A percentile compares a stretch with the other conserved stretches of the same genome.
Conservation (phyloP, 2,888 invertebrate genomes). For the Tuberolachnus salignus region DNA sequence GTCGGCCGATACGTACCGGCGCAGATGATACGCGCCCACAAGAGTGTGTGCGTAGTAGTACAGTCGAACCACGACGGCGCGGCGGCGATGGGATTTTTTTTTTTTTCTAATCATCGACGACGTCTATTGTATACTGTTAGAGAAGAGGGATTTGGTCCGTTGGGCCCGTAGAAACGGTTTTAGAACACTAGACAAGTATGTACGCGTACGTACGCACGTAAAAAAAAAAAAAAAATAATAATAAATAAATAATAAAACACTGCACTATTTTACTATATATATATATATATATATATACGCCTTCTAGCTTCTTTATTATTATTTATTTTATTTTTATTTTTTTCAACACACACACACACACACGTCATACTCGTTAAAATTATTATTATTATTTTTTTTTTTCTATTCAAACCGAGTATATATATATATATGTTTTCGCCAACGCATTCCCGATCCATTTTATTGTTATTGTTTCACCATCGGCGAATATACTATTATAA, state of each 20-base stretch:
- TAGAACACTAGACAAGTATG: neutral
- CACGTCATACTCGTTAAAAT: too few relatives aligned
- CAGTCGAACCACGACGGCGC: too few relatives aligned
- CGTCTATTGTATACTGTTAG: neutral
- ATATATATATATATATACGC: neutral
- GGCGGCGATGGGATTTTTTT: too few relatives aligned
- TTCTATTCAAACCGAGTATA: conserved; percentile 36
- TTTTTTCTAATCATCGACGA: conserved; percentile 24
- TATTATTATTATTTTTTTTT: conserved; percentile 27
- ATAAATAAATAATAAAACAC: conserved; percentile 22
- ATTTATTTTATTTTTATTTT: conserved; percentile 8
- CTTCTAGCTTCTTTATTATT: neutral
- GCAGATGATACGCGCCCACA: too few relatives aligned
- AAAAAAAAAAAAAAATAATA: conserved; percentile 1
- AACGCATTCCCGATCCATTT: conserved; percentile 50
- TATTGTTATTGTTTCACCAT: conserved; percentile 53
- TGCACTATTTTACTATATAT: neutral
- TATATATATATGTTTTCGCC: conserved; percentile 28
- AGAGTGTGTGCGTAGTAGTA: too few relatives aligned
- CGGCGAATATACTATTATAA: conserved; percentile 18
- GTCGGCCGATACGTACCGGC: neutral
- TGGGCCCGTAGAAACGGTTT: too few relatives aligned
- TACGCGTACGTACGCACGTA: too few relatives aligned
- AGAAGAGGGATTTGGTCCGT: too few relatives aligned
- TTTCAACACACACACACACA: neutral